phyloP scores from a whole-genome alignment of 2,888 invertebrate genomes.

The Helobdella robusta region DNA sequence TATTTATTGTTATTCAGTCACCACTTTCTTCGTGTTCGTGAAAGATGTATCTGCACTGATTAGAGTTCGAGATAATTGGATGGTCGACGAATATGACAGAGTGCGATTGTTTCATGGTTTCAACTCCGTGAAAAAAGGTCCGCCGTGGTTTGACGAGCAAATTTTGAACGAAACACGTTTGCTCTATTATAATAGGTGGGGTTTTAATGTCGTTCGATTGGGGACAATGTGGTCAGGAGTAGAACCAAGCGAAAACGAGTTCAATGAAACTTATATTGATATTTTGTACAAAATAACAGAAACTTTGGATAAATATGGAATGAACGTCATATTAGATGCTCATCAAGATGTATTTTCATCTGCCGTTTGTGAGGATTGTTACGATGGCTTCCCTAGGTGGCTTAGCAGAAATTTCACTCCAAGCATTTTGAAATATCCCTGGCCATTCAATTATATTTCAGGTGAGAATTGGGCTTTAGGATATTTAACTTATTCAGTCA shows the following conservation, averaged over 20 bases:
- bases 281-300: slow-evolving; percentile 33
- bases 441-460: slow-evolving; percentile 34
- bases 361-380: slow-evolving; percentile 30
- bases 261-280: slow-evolving; percentile 38
- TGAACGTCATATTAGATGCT: slow-evolving; percentile 39
- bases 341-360: slow-evolving; percentile 38
- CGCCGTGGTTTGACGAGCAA: slow-evolving; percentile 37
- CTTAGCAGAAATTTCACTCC: slow-evolving; percentile 36
- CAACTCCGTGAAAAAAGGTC: slow-evolving; percentile 37
- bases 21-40: no score
- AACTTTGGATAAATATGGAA: slow-evolving; percentile 41
- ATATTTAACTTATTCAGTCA: slow-evolving; percentile 38
- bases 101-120: slow-evolving; percentile 39
- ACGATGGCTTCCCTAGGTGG: slow-evolving; percentile 41
- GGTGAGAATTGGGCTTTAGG: slow-evolving; percentile 33
- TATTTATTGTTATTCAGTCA: no score
- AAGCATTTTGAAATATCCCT: slow-evolving; percentile 36
- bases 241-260: slow-evolving; percentile 31
- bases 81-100: slow-evolving; percentile 37
- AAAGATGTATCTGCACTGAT: no score
- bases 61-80: slow-evolving; percentile 26
- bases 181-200: slow-evolving; percentile 35
- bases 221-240: slow-evolving; percentile 41
- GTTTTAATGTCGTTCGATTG: slow-evolving; percentile 41
- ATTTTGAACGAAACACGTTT: slow-evolving; percentile 37